phyloP scores from a whole-genome alignment of 2,888 invertebrate species.

The Drosophila emarginata region DNA sequence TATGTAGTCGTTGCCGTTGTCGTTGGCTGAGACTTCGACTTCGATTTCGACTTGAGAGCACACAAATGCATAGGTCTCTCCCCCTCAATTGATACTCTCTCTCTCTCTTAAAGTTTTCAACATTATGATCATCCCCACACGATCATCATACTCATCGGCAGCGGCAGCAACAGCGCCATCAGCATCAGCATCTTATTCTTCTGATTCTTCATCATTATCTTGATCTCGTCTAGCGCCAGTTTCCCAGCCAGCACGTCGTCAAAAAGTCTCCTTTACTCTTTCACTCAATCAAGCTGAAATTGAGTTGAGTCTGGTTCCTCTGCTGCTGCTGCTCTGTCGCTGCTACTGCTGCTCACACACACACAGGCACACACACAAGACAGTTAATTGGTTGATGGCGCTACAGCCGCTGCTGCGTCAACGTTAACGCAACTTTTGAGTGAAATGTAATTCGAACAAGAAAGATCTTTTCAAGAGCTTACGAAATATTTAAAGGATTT shows the following conservation, averaged over 20 bases:
- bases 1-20: background rate
- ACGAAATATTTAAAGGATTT: slow-evolving; percentile 4
- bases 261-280: slow-evolving; percentile 44
- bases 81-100: slow-evolving; percentile 41
- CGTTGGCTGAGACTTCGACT: slow-evolving; percentile 12
- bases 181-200: slow-evolving; percentile 38
- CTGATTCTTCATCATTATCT: slow-evolving; percentile 36
- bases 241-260: slow-evolving; percentile 74
- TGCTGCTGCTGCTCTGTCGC: slow-evolving; percentile 11
- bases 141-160: slow-evolving; percentile 15
- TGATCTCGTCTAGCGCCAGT: slow-evolving; percentile 66
- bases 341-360: slow-evolving; percentile 13
- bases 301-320: slow-evolving; percentile 13
- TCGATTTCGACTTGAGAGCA: slow-evolving; percentile 31
- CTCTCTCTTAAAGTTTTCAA: slow-evolving; percentile 58
- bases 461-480: slow-evolving; percentile 28
- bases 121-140: slow-evolving; percentile 21
- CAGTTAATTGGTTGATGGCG: slow-evolving; percentile 42
- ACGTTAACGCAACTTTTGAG: slow-evolving; percentile 9
- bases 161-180: slow-evolving; percentile 37
- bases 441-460: background rate
- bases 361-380: slow-evolving; percentile 15
- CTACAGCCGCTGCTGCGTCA: slow-evolving; percentile 20
- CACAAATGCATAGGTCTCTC: background rate
- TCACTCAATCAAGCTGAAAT: slow-evolving; percentile 24